Base-by-base conservation (phyloP, 2,113 vertebrate genomes). In the Anseranas semipalmata region DNA sequence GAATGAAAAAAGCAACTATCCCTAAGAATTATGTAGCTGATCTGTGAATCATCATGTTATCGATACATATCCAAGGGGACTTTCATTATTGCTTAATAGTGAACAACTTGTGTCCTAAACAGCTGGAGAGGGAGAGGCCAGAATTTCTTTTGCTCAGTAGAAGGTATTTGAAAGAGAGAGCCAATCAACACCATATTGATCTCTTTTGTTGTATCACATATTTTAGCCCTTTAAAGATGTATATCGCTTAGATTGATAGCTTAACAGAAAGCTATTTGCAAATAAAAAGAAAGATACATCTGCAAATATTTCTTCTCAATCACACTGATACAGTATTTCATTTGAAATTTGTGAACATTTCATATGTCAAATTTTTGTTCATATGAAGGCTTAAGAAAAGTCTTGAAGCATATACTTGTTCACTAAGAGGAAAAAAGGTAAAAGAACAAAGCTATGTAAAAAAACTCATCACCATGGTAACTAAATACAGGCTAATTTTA, bases 391-490 rank as follows among this genome's bases (percentile, higher is more conserved):
- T 79, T 86, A 77, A 70, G 67, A 50, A 66, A 85, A 91, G 72
- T 48, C 62, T 39, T 7, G 1, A 82, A 70, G 46, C 43, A 37
- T 56, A 60, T 24, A 46, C 91, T 91, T 87, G 19, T 30, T 93
- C 59, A 65, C 80, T 90, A 81, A 66, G 87, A 87, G 43, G 93
- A 89, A 60, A 80, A 93, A 82, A 14, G 6, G 27, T 43, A 63
- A 89, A 92, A 81, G 73, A 92, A 91, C 8, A 79, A 89, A 95
- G 52, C 45, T 94, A 17, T 52, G 76, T 85, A 15, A 84, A 91
- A 80, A 77, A 12, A 20, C 17, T 88, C 82, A 93, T 95, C 85
- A 76, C 93, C 82, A 97, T 85, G 85, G 93, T 53, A 96, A 96
- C 93, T 70, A 74, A 93, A 85, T 20, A 75, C 37, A 74, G 45